phyloP scores from a whole-genome alignment of 2,888 invertebrate species.

The Melolontha melolontha region DNA sequence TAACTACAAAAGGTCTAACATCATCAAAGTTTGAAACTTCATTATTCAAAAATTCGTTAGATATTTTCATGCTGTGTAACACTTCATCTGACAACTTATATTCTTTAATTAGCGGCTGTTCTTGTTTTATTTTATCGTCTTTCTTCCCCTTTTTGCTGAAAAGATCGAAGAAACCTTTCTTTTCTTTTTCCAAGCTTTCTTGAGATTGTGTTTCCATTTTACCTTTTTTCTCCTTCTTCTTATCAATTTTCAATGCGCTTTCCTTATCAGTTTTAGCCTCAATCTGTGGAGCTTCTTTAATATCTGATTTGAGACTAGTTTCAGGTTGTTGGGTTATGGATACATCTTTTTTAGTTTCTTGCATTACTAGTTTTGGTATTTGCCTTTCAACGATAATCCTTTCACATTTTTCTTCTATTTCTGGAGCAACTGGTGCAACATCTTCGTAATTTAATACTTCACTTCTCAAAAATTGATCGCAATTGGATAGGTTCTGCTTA shows the following conservation, averaged over 20 bases:
- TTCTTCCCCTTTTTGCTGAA: constrained; percentile 51
- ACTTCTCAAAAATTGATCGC: constrained; percentile 38
- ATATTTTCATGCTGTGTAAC: constrained; percentile 48
- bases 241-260: constrained; percentile 5
- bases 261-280: background rate
- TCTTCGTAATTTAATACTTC: constrained; percentile 40
- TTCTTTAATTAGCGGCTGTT: constrained; percentile 11
- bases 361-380: background rate
- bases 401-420: constrained; percentile 26
- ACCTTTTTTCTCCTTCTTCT: constrained; percentile 30
- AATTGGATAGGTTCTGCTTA: constrained; percentile 29
- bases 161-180: constrained; percentile 50
- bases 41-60: constrained; percentile 53
- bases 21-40: constrained; percentile 52
- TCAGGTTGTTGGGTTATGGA: too few relatives aligned
- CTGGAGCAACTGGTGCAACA: constrained; percentile 23
- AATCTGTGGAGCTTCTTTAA: constrained; percentile 5
- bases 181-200: constrained; percentile 39
- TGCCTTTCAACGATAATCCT: constrained; percentile 11
- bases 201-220: constrained; percentile 19
- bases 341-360: background rate
- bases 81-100: constrained; percentile 37
- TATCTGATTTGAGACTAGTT: background rate
- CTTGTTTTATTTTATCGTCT: constrained; percentile 29
- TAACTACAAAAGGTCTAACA: constrained; percentile 44